Evolutionary conservation across 2,888 invertebrate species (phyloP), one percentile per base, ranked within the genome.

Genomic region (Onchidella celtica): DNA sequence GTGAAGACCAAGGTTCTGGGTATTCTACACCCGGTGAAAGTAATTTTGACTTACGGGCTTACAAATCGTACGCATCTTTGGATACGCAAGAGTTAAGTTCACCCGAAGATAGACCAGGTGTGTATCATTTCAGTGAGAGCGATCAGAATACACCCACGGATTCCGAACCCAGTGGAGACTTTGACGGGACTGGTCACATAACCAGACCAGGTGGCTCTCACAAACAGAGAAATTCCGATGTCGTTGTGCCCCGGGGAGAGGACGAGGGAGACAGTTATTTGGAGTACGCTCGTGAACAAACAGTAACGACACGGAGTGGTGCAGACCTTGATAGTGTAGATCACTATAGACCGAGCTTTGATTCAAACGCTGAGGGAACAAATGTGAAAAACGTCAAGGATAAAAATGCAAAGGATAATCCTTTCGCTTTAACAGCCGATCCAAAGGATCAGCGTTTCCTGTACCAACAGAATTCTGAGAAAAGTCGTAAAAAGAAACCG

Each of bases 41-140:
- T 34, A n/a, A 32, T 57, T n/a, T 61, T 1, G 40, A 69, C 40
- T 27, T 40, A 24, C 57, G 32, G 32, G 65, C 65, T 0, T 69
- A 70, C 38, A 78, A 59, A 29, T 70, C 61, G 4, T 59, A 78
- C 38, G 32, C 66, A 4, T 17, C 36, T 21, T 55, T 78, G 11
- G 24, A 69, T n/a, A 14, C 59, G 2, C 34, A 70, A 14, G 61
- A 47, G 0, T 36, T 72, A 1, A 27, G 38, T 29, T 76, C 76
- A n/a, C 55, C 47, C 27, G 34, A 34, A 2, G 57, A 59, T 24
- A 57, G 32, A 69, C 24, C 9, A 66, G 61, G 57, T 32, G 32
- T 24, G 0, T 11, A 24, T 47, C 47, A 47, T 17, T 47, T 47
- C 47, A 36, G 36, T 36, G 65, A 32, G 3, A 65, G 21, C 36